Percentiles rank a stretch among this genome's conserved stretches.
Conservation (phyloP, 2,888 invertebrate species). For the Keiferia lycopersicella region DNA sequence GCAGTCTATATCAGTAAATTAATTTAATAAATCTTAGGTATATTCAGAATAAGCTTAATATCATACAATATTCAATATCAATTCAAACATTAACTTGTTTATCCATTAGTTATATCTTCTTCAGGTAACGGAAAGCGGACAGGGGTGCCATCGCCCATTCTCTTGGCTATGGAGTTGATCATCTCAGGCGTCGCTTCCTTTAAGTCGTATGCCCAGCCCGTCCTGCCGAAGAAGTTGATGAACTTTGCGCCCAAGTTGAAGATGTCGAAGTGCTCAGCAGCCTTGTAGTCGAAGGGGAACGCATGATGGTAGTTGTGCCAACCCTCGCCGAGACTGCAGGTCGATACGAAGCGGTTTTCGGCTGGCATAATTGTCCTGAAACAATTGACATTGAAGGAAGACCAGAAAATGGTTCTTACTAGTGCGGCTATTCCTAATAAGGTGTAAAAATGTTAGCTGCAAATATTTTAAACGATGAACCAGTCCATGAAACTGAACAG, state of each 20-base stretch:
- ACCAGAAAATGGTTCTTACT: not conserved
- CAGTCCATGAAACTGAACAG: too few species aligned
- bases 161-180: slow-evolving; percentile 67
- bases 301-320: slow-evolving; percentile 91
- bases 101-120: slow-evolving; percentile 6
- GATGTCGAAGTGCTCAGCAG: slow-evolving; percentile 77
- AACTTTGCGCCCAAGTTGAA: slow-evolving; percentile 68
- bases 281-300: slow-evolving; percentile 85
- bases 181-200: slow-evolving; percentile 67
- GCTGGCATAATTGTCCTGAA: slow-evolving; percentile 82
- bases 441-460: too few species aligned
- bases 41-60: slow-evolving; percentile 4
- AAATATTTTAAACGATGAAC: too few species aligned
- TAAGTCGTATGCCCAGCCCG: slow-evolving; percentile 73
- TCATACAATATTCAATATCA: not conserved
- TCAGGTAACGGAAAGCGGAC: slow-evolving; percentile 55
- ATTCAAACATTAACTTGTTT: not conserved
- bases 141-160: slow-evolving; percentile 70
- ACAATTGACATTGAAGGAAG: slow-evolving; percentile 32
- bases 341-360: slow-evolving; percentile 83
- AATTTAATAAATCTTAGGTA: not conserved
- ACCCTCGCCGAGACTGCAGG: slow-evolving; percentile 83
- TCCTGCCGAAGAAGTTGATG: slow-evolving; percentile 61
- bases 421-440: too few species aligned
- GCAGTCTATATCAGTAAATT: too few species aligned